Conservation (phyloP, 2,113 vertebrate genomes). For the Thalassarche chlororhynchos region DNA sequence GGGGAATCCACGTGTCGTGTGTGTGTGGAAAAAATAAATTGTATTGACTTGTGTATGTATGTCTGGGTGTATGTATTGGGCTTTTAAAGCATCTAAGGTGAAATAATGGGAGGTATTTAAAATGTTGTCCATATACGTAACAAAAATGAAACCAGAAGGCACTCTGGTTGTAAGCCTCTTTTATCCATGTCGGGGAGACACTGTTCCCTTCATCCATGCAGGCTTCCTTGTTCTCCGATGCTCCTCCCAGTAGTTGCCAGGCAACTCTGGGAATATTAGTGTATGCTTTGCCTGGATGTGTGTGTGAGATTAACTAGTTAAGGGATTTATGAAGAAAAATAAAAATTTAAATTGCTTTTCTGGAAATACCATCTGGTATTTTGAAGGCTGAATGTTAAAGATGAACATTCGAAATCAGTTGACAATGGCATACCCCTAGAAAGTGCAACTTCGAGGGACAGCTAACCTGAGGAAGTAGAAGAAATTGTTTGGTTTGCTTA, state of each 20-base stretch:
- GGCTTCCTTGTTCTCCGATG: conserved; percentile 66
- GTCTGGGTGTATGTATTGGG: background rate
- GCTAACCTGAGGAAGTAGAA: background rate
- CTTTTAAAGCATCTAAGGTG: background rate
- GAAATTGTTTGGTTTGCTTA: background rate
- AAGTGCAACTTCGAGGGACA: background rate
- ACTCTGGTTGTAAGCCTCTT: conserved; percentile 29
- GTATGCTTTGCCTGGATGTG: conserved; percentile 34
- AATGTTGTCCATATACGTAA: background rate
- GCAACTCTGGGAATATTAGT: conserved; percentile 79
- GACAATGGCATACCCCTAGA: background rate
- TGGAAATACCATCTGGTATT: conserved; percentile 61
- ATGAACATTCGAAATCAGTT: conserved; percentile 24
- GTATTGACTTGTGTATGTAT: background rate
- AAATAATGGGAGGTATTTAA: background rate
- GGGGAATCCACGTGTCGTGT: background rate
- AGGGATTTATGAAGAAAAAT: conserved; percentile 71
- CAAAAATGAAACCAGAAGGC: background rate
- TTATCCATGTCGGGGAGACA: conserved; percentile 53
- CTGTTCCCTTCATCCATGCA: conserved; percentile 63
- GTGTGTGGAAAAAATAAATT: background rate
- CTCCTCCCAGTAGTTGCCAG: conserved; percentile 79
- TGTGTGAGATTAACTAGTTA: conserved; percentile 77
- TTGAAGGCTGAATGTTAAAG: conserved; percentile 36
- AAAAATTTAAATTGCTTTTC: conserved; percentile 67